Conservation (phyloP, 1,140 invertebrate genomes). For the Amphibalanus amphitrite region DNA sequence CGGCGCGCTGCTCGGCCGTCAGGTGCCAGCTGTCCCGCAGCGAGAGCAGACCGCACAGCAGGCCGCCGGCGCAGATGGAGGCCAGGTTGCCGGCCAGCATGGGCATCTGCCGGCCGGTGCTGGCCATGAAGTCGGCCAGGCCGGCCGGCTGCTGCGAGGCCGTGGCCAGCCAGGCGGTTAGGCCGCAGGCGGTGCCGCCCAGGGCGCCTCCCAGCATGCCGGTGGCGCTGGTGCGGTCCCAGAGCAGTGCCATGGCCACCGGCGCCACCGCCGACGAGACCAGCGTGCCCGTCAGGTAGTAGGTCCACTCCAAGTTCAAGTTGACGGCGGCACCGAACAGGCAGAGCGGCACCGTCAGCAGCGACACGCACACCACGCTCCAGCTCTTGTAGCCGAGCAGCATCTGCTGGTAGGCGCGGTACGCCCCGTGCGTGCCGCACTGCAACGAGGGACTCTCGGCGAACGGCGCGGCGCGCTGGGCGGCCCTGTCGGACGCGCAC, state of each 20-base stretch:
- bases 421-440: conserved; percentile 25
- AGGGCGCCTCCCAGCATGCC: background rate
- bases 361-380: conserved; percentile 23
- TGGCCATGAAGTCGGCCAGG: conserved; percentile 23
- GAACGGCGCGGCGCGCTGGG: too few species aligned
- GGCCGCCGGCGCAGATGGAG: conserved; percentile 24
- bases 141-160: conserved; percentile 24
- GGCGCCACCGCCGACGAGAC: conserved; percentile 29
- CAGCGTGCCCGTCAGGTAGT: conserved; percentile 28
- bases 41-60: conserved; percentile 24
- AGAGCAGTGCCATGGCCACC: conserved; percentile 15
- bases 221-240: too few species aligned
- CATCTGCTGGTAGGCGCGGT: conserved; percentile 25
- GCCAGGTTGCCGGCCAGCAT: conserved; percentile 28
- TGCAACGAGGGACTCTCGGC: conserved; percentile 8
- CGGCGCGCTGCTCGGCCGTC: conserved; percentile 14
- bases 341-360: conserved; percentile 25
- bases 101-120: conserved; percentile 22
- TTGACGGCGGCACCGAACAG: conserved; percentile 21
- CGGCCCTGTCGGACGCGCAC: too few species aligned
- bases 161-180: conserved; percentile 24
- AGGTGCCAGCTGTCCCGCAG: conserved; percentile 20
- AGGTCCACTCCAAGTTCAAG: conserved; percentile 26
- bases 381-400: conserved; percentile 25
- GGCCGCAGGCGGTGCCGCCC: conserved; percentile 17